Evolutionary conservation across 2,888 invertebrate species (phyloP).

Genomic region (Papilio gigon): DNA sequence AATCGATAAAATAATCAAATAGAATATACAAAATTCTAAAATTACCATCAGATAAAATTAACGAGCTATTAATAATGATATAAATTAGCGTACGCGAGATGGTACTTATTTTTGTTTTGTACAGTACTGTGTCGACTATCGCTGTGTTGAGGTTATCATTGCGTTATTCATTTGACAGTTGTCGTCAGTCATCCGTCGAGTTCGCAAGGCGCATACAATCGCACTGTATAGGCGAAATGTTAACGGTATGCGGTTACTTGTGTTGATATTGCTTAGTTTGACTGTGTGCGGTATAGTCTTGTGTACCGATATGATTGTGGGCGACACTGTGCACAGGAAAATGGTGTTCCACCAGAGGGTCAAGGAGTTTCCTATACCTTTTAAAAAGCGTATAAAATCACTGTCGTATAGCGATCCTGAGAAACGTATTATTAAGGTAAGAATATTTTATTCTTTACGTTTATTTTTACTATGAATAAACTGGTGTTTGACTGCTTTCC

Average conservation of each 20-base stretch:
- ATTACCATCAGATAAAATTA: constrained; percentile 23
- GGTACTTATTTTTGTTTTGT: constrained; percentile 32
- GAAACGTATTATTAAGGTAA: constrained; percentile 71
- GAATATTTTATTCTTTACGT: constrained; percentile 3
- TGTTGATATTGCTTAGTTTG: constrained; percentile 52
- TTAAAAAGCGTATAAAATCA: constrained; percentile 72
- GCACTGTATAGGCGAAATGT: constrained; percentile 49
- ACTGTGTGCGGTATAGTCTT: constrained; percentile 31
- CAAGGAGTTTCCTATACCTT: constrained; percentile 77
- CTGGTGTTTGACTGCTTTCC: no score
- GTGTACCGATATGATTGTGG: constrained; percentile 72
- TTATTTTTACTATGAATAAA: not conserved
- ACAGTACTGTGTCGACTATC: constrained; percentile 48
- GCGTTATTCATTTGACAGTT: constrained; percentile 54
- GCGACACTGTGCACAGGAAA: constrained; percentile 76
- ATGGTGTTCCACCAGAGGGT: constrained; percentile 78
- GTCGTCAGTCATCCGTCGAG: constrained; percentile 47
- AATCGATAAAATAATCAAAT: constrained; percentile 32
- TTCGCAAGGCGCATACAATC: constrained; percentile 44
- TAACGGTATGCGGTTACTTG: constrained; percentile 66
- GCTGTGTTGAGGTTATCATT: constrained; percentile 59
- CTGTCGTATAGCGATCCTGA: constrained; percentile 71
- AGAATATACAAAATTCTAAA: constrained; percentile 29
- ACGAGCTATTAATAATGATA: constrained; percentile 14
- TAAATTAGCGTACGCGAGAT: constrained; percentile 35